phyloP scores from a whole-genome alignment of 1,140 invertebrate genomes.

The Ceratina japonica region DNA sequence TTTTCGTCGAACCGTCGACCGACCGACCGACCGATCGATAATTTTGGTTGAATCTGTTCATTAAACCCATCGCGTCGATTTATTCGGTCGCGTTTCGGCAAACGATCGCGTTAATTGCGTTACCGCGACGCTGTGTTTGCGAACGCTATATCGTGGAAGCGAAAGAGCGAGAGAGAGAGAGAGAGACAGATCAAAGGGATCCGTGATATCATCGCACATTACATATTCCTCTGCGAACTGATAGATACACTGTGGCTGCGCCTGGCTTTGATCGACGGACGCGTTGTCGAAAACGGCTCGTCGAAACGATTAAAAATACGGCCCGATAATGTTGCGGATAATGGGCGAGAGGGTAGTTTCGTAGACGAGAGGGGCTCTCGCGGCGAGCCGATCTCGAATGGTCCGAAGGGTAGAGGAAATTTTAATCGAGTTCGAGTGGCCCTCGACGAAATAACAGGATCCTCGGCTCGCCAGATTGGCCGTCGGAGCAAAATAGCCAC shows the following conservation, averaged over 20 bases:
- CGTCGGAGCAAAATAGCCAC: too few species aligned
- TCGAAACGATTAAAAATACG: too few species aligned
- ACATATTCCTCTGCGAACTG: neutral
- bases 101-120: conserved; percentile 1
- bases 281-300: neutral
- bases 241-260: too few species aligned
- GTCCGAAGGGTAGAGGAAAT: neutral
- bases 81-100: neutral
- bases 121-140: neutral
- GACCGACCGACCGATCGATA: too few species aligned
- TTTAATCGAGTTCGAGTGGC: neutral
- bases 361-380: neutral
- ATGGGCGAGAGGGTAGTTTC: neutral
- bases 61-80: too few species aligned
- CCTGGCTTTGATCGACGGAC: neutral
- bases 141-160: neutral
- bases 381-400: neutral
- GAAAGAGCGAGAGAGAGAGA: neutral
- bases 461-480: too few species aligned
- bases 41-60: too few species aligned
- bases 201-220: neutral
- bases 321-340: too few species aligned
- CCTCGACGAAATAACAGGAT: neutral
- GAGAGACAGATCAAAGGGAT: neutral
- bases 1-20: too few species aligned